phyloP scores from a whole-genome alignment of 2,797 vertebrate species.

The Nasua narica region DNA sequence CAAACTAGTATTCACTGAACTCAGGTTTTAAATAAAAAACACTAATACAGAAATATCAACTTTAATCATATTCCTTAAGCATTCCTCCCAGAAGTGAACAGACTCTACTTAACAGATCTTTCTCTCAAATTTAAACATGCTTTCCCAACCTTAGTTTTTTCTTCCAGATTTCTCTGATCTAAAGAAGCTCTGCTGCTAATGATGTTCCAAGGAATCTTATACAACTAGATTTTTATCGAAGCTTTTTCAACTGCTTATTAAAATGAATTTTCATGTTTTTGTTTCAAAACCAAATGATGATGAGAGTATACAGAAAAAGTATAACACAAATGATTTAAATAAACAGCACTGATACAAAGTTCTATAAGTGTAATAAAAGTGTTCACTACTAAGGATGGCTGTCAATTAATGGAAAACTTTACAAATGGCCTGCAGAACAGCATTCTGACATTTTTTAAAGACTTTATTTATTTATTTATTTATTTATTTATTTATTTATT shows the following conservation, averaged over 20 bases:
- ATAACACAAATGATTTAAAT: not conserved
- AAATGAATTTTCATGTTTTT: not conserved
- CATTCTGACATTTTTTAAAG: not conserved
- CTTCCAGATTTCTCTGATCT: not conserved
- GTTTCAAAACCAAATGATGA: not conserved
- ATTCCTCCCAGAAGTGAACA: not conserved
- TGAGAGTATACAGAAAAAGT: not conserved
- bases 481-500: not conserved
- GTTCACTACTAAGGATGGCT: not conserved
- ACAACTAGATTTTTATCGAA: not conserved
- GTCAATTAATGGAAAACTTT: not conserved
- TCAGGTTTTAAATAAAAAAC: not conserved
- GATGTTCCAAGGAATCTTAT: not conserved
- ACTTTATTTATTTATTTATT: not conserved
- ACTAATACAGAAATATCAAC: not conserved
- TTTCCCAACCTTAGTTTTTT: not conserved
- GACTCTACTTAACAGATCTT: not conserved
- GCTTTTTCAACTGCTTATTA: not conserved
- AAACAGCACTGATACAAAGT: not conserved
- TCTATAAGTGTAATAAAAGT: not conserved
- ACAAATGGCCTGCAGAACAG: not conserved
- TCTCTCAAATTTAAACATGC: not conserved
- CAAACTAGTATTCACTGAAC: not conserved
- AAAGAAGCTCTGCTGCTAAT: not conserved
- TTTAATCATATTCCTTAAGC: not conserved